Evolutionary conservation across 2,888 invertebrate genomes (phyloP), one percentile per base, ranked within the genome.

Genomic region (Chironomus riparius): DNA sequence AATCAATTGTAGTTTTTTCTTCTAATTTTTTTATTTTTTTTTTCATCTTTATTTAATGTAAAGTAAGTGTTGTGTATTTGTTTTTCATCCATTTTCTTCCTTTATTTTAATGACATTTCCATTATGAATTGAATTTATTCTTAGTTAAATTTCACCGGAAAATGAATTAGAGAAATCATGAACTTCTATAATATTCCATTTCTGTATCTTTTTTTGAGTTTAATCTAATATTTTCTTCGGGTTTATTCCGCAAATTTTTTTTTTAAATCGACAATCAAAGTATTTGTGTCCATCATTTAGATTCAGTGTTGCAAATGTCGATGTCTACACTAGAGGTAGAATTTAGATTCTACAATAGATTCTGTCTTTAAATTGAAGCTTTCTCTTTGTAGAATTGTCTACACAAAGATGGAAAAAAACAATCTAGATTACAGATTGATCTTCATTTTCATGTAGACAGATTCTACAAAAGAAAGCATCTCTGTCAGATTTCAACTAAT

Each of bases 61-160:
- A 86, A 4, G 86, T 85, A 79, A 85, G 77, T 77, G 77, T 78
- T 80, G 77, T 85, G 65, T 65, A 65, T 21, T 24, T 10, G 21
- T 24, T 65, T 22, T 21, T 22, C 21, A 6, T 65, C 10, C 12
- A 18, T 65, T 65, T 65, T 3, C 22, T 24, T 13, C 22, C 12
- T 65, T 65, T 38, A 10, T 38, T n/a, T 38, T 38, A 38, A 38
- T 38, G 38, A 38, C 38, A 38, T 38, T 38, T 38, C 38, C 38
- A 38, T 38, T 10, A 38, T 38, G 38, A 38, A 38, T 38, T 38
- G 38, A 38, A 38, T 38, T 7, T 10, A 6, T 50, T 38, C 38
- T 10, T 10, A 38, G 10, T 7, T 38, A 38, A n/a, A 38, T 38
- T 38, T 65, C 24, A 56, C 21, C 24, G 65, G 65, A 65, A 65